These are phyloP conservation scores for Dasypolia templi DNA, from an alignment of 2,888 invertebrate genomes.

Conservation along the genomic window DNA sequence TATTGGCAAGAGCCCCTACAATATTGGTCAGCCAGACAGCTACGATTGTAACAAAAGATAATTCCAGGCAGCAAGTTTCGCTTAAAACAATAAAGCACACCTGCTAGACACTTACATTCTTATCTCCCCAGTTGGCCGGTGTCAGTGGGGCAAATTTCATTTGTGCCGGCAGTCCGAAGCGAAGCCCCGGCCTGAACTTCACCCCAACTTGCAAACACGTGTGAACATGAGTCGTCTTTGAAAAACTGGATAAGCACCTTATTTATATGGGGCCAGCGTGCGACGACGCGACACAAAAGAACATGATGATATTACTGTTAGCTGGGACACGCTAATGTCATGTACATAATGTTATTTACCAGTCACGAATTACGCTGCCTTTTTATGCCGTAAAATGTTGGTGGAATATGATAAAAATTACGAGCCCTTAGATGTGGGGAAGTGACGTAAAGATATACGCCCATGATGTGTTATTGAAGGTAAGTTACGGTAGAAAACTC, in stretches of 20 bases:
- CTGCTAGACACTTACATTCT: conserved; percentile 73
- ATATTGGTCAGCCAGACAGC: conserved; percentile 40
- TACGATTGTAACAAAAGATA: conserved; percentile 45
- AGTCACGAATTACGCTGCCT: conserved; percentile 77
- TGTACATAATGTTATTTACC: conserved; percentile 87
- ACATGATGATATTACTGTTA: conserved; percentile 87
- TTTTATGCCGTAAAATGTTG: conserved; percentile 73
- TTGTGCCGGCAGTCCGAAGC: conserved; percentile 79
- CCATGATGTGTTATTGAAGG: conserved; percentile 62
- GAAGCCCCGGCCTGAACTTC: conserved; percentile 77
- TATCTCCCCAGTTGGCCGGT: conserved; percentile 74
- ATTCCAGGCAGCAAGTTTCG: conserved; percentile 55
- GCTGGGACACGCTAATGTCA: conserved; percentile 82
- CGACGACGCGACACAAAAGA: conserved; percentile 85
- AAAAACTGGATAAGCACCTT: conserved; percentile 89
- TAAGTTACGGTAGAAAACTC: conserved; percentile 7
- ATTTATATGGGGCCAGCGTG: conserved; percentile 89
- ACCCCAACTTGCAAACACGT: conserved; percentile 84
- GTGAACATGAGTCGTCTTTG: conserved; percentile 88
- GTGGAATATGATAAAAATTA: conserved; percentile 72
- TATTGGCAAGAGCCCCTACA: conserved; percentile 14
- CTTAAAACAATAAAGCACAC: conserved; percentile 77
- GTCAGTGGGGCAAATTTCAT: conserved; percentile 88
- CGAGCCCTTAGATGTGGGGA: conserved; percentile 63
- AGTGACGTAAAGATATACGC: conserved; percentile 60